phyloP scores from a whole-genome alignment of 2,888 invertebrate species.

The Drosophila kokeensis region DNA sequence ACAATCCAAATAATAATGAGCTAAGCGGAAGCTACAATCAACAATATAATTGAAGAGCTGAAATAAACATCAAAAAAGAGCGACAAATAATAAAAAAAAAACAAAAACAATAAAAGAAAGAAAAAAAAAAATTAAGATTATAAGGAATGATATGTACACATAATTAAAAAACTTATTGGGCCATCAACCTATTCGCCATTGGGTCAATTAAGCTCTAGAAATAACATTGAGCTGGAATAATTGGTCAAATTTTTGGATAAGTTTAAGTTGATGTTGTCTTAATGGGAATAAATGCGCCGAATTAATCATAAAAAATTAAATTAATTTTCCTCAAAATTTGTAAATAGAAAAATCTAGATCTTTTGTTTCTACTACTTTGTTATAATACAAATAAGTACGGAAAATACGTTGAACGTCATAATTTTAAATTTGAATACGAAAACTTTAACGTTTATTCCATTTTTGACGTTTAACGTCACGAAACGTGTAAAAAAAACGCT shows the following conservation, averaged over 20 bases:
- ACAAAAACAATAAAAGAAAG: not conserved
- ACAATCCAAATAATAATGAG: not conserved
- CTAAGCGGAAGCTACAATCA: not conserved
- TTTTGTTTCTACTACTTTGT: not conserved
- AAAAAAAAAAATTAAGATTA: not conserved
- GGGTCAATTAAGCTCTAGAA: not conserved
- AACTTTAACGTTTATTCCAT: not conserved
- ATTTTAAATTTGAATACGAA: not conserved
- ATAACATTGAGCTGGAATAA: not conserved
- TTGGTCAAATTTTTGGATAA: constrained; percentile 9
- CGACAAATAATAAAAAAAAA: not conserved
- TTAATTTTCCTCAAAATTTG: not conserved
- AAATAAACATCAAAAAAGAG: constrained; percentile 4
- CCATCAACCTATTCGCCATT: not conserved
- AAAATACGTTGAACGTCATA: not conserved
- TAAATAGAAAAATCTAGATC: not conserved
- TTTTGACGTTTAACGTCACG: not conserved
- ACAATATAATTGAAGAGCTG: not conserved
- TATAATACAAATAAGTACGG: not conserved
- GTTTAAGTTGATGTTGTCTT: not conserved
- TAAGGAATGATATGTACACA: not conserved
- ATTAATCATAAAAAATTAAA: not conserved
- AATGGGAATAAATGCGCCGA: not conserved
- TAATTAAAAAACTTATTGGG: not conserved
- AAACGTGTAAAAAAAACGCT: not conserved